phyloP scores from a whole-genome alignment of 2,113 vertebrate genomes.

The Laterallus jamaicensis region DNA sequence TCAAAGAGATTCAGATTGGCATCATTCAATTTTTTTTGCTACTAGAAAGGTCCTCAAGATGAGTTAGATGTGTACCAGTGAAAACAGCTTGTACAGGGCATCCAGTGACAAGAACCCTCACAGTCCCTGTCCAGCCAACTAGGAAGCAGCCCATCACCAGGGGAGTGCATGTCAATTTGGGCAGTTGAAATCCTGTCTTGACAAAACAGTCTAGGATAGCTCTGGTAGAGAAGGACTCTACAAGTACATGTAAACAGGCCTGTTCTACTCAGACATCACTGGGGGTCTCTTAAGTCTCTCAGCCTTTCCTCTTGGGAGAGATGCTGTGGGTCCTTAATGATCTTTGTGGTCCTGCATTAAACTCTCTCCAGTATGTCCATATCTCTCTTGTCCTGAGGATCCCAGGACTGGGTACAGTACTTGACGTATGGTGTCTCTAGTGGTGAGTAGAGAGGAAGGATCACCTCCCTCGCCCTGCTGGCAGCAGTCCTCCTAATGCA shows the following conservation, averaged over 20 bases:
- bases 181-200: background rate
- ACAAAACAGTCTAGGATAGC: background rate
- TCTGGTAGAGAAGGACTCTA: background rate
- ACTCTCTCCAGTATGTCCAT: background rate
- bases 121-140: background rate
- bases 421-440: background rate
- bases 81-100: background rate
- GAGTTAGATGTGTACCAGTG: background rate
- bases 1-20: background rate
- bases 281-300: background rate
- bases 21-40: background rate
- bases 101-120: background rate
- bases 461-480: background rate
- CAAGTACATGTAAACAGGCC: background rate
- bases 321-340: background rate
- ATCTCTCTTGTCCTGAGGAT: background rate
- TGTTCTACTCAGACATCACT: background rate
- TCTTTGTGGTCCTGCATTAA: background rate
- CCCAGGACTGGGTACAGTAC: background rate
- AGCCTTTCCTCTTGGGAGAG: background rate
- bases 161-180: background rate
- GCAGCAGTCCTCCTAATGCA: background rate
- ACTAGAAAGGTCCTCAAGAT: background rate
- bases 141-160: background rate
- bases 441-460: background rate